phyloP scores from a whole-genome alignment of 2,113 vertebrate species.

The Turnix velox region DNA sequence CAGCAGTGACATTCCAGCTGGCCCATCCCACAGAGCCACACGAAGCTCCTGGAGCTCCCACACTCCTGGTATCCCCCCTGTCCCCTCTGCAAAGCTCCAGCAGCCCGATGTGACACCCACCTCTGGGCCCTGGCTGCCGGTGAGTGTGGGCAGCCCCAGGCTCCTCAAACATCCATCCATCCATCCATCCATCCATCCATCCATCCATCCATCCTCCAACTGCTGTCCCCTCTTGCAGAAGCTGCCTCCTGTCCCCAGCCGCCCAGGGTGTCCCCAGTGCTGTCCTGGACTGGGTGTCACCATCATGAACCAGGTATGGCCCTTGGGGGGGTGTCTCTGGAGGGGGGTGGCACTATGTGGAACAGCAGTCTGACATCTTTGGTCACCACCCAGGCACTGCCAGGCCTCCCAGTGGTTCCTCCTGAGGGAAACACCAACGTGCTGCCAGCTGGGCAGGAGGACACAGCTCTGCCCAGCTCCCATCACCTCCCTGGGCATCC shows the following conservation, averaged over 20 bases:
- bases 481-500: background rate
- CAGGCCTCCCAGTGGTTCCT: accelerated
- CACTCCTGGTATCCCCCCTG: accelerated
- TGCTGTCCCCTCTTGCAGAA: background rate
- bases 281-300: background rate
- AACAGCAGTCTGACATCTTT: background rate
- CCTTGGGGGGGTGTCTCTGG: background rate
- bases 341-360: background rate
- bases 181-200: too few relatives aligned
- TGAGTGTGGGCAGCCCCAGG: background rate
- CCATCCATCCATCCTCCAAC: background rate
- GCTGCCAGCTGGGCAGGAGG: background rate
- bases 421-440: background rate
- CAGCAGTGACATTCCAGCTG: background rate
- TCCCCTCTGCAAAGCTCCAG: background rate
- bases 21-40: background rate
- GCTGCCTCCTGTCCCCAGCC: background rate
- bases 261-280: background rate
- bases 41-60: background rate
- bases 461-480: background rate
- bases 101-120: accelerated
- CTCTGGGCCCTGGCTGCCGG: background rate
- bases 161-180: background rate
- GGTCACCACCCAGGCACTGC: background rate
- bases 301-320: background rate